Percentiles rank a stretch among this genome's conserved stretches.
These are phyloP conservation scores for Ganaspis sp. DNA, from an alignment of 1,140 invertebrate species.

Conservation along the genomic window DNA sequence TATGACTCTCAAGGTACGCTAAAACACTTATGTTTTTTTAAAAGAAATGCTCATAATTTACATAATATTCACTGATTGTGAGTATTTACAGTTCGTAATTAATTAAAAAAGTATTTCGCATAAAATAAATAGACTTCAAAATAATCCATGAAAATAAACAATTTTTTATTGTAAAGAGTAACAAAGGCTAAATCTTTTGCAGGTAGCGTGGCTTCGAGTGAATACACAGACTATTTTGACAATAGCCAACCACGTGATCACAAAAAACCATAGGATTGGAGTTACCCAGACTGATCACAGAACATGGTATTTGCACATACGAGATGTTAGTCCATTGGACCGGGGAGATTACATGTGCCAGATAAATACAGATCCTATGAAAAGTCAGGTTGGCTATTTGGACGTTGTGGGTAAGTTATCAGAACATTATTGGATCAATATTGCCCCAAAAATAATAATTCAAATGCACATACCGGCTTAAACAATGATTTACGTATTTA, in stretches of 20 bases:
- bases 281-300: constrained; percentile 88
- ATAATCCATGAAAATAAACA: no score
- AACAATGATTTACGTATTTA: not conserved
- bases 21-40: no score
- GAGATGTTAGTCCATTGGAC: constrained; percentile 86
- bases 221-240: constrained; percentile 95
- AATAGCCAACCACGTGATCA: constrained; percentile 91
- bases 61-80: no score
- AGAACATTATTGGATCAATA: constrained; percentile 26
- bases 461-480: not conserved
- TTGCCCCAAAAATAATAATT: constrained; percentile 14
- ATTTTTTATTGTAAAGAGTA: not conserved
- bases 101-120: not conserved
- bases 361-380: constrained; percentile 95
- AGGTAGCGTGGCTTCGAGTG: constrained; percentile 93
- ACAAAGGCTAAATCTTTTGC: constrained; percentile 47
- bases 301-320: constrained; percentile 90
- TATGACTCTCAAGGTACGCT: no score
- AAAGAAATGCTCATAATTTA: no score
- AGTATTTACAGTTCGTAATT: no score
- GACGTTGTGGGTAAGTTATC: constrained; percentile 87
- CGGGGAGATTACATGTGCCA: constrained; percentile 92
- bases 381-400: constrained; percentile 90
- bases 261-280: constrained; percentile 89
- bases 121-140: no score